phyloP scores from a whole-genome alignment of 2,888 invertebrate genomes.

The Synergus umbraculus region DNA sequence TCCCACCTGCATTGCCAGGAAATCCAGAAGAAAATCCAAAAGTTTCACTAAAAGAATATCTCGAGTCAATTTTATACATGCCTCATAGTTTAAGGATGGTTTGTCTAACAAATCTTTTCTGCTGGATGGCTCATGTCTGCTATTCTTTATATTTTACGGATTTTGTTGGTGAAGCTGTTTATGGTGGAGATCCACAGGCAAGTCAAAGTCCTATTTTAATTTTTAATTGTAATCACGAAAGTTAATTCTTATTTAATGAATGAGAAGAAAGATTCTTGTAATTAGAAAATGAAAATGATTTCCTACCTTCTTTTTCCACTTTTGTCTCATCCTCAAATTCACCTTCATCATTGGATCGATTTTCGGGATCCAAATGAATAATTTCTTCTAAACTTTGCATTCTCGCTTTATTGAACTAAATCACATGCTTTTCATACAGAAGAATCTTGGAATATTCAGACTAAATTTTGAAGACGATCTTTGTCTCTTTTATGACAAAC shows the following conservation, averaged over 20 bases:
- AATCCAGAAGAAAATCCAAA: conserved; percentile 61
- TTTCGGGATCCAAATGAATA: background rate
- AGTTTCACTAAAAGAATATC: conserved; percentile 81
- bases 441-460: background rate
- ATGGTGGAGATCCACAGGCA: conserved; percentile 91
- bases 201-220: conserved; percentile 57
- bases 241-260: background rate
- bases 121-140: conserved; percentile 99
- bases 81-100: conserved; percentile 91
- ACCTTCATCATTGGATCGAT: background rate
- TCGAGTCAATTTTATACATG: conserved; percentile 94
- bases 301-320: background rate
- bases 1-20: conserved; percentile 12
- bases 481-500: too few relatives aligned
- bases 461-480: background rate
- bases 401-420: background rate
- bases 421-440: background rate
- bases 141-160: conserved; percentile 98
- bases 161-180: conserved; percentile 95
- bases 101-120: conserved; percentile 95
- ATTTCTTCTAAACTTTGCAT: background rate
- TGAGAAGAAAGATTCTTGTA: too few relatives aligned
- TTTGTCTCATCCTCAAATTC: background rate
- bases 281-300: background rate
- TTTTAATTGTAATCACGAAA: too few relatives aligned